Conservation (phyloP, 2,113 vertebrate genomes). For the Pelvicachromis taeniatus region DNA sequence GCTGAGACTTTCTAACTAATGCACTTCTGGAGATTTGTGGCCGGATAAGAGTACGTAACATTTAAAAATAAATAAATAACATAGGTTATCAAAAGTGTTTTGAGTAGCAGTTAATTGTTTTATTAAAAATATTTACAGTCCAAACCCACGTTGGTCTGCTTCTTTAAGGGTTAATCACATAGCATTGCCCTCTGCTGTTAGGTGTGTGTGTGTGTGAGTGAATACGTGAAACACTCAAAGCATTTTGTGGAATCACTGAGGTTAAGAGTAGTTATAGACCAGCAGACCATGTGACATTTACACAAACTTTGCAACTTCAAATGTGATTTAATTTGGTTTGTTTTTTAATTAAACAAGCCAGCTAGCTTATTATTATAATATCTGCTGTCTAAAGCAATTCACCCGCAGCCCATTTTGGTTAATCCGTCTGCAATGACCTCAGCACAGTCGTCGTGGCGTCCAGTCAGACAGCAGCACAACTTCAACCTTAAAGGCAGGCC, state of each 20-base stretch:
- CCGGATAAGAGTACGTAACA: background rate
- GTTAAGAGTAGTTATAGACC: background rate
- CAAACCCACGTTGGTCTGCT: background rate
- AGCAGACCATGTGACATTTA: background rate
- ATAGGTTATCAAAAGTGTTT: background rate
- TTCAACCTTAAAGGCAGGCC: background rate
- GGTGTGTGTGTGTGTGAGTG: background rate
- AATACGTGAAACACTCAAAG: background rate
- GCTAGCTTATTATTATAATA: background rate
- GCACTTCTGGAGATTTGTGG: background rate
- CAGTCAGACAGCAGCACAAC: background rate
- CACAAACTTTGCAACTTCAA: background rate
- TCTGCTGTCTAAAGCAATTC: background rate
- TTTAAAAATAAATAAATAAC: background rate
- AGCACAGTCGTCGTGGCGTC: background rate
- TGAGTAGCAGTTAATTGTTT: background rate
- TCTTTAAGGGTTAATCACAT: background rate
- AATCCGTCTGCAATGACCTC: slow-evolving; percentile 23
- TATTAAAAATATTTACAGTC: background rate
- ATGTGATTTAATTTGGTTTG: background rate
- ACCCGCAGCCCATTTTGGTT: background rate
- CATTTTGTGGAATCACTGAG: background rate
- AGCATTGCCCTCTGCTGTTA: background rate
- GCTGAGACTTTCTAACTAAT: background rate
- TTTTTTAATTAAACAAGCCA: background rate